A percentile compares a stretch with the other conserved stretches of the same genome.
These are phyloP conservation scores for Dione vanillae DNA, from an alignment of 2,888 invertebrate species.

Conservation along the genomic window DNA sequence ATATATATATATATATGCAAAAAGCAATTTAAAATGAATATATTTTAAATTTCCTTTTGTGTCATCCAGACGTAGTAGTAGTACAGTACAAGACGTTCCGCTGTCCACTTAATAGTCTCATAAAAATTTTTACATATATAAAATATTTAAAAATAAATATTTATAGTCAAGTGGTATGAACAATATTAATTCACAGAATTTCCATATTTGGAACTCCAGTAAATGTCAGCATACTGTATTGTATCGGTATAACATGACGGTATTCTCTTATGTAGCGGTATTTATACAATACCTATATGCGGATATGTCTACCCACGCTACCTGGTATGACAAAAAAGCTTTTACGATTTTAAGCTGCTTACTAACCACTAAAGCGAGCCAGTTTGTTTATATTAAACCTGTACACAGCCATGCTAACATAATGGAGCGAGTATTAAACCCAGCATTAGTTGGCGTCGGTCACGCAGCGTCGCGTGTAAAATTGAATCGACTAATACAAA, in stretches of 20 bases:
- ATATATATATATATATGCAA: too few species aligned
- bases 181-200: neutral
- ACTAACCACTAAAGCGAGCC: constrained; percentile 35
- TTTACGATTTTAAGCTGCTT: constrained; percentile 37
- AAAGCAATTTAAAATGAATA: too few species aligned
- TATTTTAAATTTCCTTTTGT: too few species aligned
- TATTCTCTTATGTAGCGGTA: neutral
- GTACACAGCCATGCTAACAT: constrained; percentile 30
- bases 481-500: constrained; percentile 32
- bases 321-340: constrained; percentile 26
- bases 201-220: constrained; percentile 1
- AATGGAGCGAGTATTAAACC: constrained; percentile 36
- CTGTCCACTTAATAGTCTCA: too few species aligned
- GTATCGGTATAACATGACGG: neutral
- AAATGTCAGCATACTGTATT: neutral
- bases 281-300: neutral
- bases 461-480: constrained; percentile 43
- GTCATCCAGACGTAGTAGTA: too few species aligned
- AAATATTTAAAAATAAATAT: neutral
- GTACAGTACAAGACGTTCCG: too few species aligned
- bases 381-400: constrained; percentile 36
- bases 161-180: neutral
- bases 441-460: constrained; percentile 36
- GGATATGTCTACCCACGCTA: constrained; percentile 2
- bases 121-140: neutral